These are phyloP conservation scores for Maniola hyperantus DNA, from an alignment of 2,888 invertebrate species.

Conservation along the genomic window DNA sequence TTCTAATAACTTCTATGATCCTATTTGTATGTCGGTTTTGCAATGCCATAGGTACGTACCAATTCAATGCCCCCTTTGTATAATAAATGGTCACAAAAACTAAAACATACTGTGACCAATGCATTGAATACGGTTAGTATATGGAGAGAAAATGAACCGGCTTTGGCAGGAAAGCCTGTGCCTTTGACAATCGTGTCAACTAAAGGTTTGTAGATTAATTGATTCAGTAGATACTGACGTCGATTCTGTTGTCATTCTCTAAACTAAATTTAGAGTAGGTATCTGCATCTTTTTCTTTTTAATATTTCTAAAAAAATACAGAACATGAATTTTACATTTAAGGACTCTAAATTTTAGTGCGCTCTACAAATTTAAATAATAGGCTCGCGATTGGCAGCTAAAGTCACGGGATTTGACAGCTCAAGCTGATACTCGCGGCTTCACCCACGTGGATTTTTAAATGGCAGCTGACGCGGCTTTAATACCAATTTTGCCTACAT, in stretches of 20 bases:
- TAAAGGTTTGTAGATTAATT: too few species aligned
- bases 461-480: too few species aligned
- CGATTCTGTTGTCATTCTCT: not conserved
- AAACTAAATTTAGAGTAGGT: not conserved
- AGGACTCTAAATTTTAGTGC: too few species aligned
- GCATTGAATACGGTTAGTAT: constrained; percentile 5
- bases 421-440: too few species aligned
- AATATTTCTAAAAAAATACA: too few species aligned
- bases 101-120: not conserved
- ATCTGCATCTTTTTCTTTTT: not conserved
- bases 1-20: not conserved
- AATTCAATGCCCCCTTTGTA: constrained; percentile 8
- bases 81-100: constrained; percentile 5
- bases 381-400: too few species aligned
- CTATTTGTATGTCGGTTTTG: not conserved
- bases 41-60: not conserved
- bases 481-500: too few species aligned
- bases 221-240: not conserved
- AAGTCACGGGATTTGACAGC: too few species aligned
- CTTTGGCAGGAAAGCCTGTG: not conserved
- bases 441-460: too few species aligned
- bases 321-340: too few species aligned
- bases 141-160: constrained; percentile 8
- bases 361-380: too few species aligned
- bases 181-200: not conserved